Base-by-base conservation (phyloP, 2,797 vertebrate genomes). In the Loris lydekkerianus region DNA sequence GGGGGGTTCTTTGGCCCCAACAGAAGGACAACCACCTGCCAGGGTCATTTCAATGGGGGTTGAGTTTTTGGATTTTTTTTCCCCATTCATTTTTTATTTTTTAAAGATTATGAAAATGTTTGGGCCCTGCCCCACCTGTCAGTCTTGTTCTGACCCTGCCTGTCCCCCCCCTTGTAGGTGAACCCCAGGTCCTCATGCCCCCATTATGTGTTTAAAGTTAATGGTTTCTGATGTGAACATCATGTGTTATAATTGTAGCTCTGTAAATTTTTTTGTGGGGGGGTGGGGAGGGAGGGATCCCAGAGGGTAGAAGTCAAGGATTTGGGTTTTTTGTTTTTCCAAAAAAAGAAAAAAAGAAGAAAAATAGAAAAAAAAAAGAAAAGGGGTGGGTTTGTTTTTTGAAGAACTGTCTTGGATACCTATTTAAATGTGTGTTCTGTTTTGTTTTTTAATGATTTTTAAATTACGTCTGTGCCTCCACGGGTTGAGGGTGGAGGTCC, bases 151-250 rank as follows among this genome's bases (percentile, higher is more conserved):
- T 20, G 70, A 67, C 60, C 83, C 63, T 56, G 20, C 88, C 82
- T 65, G 86, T 92, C 7, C 10, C 29, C 73, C 40, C 5, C 34
- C 58, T 75, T 2, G 53, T 95, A 96, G 96, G 88, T 95, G 93
- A 87, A 70, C 56, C 96, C 94, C 67, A 87, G 75, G 58, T 86
- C 94, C 80, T 91, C 56, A 37, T 10, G 2, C 18, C 21, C 67
- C 49, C n/a, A 7, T 78, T 83, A 60, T 11, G 61, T 96, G 97
- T 97, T 92, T 78, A 72, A 93, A 96, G 84, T 94, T 94, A 90
- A 97, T 96, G 97, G 95, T 97, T 97, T 97, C 96, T 93, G 97
- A 97, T 97, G 97, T 97, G 97, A 98, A 95, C 93, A 89, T 95
- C 94, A 81, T 40, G 96, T 97, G 97, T 97, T 97, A 10, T 27